Percentiles rank a stretch among this genome's conserved stretches.
These are phyloP conservation scores for Muscicapa comitata DNA, from an alignment of 2,797 vertebrate genomes.

Conservation along the genomic window DNA sequence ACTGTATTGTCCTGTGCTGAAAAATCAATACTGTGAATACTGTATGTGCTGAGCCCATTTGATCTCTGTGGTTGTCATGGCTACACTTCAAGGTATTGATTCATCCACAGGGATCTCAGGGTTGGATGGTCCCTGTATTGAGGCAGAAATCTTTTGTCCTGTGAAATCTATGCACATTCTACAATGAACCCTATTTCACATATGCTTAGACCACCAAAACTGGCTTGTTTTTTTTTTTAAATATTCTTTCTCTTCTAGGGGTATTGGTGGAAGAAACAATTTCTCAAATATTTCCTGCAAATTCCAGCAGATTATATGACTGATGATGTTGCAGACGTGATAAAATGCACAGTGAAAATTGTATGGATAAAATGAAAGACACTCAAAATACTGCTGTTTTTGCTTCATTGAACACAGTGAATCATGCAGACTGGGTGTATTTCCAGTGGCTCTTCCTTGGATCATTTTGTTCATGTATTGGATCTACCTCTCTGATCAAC, in stretches of 20 bases:
- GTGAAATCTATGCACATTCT: slow-evolving; percentile 31
- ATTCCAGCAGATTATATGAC: background rate
- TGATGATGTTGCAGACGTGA: background rate
- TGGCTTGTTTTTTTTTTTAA: background rate
- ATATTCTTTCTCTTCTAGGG: background rate
- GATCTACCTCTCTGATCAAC: background rate
- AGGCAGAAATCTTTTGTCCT: slow-evolving; percentile 50
- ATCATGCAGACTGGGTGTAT: background rate
- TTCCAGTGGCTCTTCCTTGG: background rate
- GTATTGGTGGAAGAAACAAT: background rate
- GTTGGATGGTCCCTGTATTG: slow-evolving; percentile 38
- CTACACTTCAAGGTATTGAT: slow-evolving; percentile 63
- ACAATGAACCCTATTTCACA: background rate
- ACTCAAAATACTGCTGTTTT: background rate
- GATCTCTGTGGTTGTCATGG: slow-evolving; percentile 70
- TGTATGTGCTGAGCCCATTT: slow-evolving; percentile 51
- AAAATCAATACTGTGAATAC: slow-evolving; percentile 65
- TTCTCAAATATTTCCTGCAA: background rate
- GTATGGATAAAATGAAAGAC: background rate
- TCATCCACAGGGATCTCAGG: slow-evolving; percentile 51
- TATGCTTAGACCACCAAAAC: background rate
- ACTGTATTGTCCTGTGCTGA: slow-evolving; percentile 40
- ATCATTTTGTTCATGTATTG: background rate
- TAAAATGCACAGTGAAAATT: background rate
- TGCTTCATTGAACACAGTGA: background rate